These are phyloP conservation scores for Amitus sp. DNA, from an alignment of 2,888 invertebrate genomes.

Conservation along the genomic window DNA sequence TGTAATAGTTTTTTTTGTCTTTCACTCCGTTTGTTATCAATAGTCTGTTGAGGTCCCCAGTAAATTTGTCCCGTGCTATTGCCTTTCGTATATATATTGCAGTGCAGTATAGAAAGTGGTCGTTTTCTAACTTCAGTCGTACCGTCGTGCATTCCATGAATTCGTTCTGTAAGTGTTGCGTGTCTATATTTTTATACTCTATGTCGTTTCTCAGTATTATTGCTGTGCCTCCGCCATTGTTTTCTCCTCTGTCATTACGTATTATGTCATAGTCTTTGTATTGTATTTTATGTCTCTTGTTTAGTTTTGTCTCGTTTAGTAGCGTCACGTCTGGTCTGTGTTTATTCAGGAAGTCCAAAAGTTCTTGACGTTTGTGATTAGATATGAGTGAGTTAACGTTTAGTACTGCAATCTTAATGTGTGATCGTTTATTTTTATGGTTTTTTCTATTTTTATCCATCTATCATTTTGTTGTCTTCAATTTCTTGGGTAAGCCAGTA, in stretches of 20 bases:
- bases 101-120: not conserved
- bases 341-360: too few species aligned
- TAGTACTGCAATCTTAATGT: too few species aligned
- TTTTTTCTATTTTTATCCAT: too few species aligned
- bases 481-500: too few species aligned
- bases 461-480: too few species aligned
- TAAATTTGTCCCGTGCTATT: not conserved
- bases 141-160: not conserved
- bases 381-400: too few species aligned
- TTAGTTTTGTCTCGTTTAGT: too few species aligned
- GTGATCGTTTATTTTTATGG: too few species aligned
- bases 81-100: not conserved
- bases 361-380: too few species aligned
- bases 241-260: constrained; percentile 16
- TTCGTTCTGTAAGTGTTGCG: not conserved
- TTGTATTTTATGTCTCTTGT: too few species aligned
- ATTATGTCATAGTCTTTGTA: constrained; percentile 22
- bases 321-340: too few species aligned
- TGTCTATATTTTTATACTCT: constrained; percentile 9
- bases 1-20: constrained; percentile 4
- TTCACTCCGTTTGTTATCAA: too few species aligned
- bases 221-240: constrained; percentile 28
- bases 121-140: not conserved
- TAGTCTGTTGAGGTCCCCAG: constrained; percentile 7
- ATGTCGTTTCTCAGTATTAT: constrained; percentile 30